Evolutionary conservation across 2,888 invertebrate genomes (phyloP).

Genomic region (Mycogona germanica): DNA sequence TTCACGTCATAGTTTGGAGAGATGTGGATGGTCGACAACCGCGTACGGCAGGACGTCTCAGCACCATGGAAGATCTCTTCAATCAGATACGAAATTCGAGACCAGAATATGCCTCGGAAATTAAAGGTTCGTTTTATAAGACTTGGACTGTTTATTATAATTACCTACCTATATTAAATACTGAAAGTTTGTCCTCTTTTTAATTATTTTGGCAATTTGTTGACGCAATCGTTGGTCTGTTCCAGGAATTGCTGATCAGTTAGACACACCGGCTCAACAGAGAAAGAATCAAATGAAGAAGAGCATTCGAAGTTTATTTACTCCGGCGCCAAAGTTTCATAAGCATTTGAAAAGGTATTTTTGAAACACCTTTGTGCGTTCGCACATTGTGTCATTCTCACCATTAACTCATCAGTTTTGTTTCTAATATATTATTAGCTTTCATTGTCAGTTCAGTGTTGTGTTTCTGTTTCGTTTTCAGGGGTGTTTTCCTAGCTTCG

Average conservation of each 20-base stretch:
- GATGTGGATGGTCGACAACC: constrained; percentile 60
- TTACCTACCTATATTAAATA: no score
- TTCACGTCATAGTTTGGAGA: constrained; percentile 55
- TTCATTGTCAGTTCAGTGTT: background rate
- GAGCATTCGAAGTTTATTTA: constrained; percentile 81
- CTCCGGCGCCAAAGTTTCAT: constrained; percentile 92
- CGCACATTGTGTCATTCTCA: no score
- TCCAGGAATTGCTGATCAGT: constrained; percentile 17
- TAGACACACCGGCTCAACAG: constrained; percentile 49
- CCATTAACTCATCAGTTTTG: background rate
- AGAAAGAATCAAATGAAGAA: constrained; percentile 54
- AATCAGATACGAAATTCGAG: constrained; percentile 50
- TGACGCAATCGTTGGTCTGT: background rate
- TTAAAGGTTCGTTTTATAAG: constrained; percentile 33
- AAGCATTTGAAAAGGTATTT: constrained; percentile 71
- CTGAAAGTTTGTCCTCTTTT: no score
- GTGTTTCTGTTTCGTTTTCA: constrained; percentile 39
- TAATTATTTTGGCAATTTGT: background rate
- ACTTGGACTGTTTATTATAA: background rate
- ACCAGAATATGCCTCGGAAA: constrained; percentile 49
- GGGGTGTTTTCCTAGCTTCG: constrained; percentile 88
- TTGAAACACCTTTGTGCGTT: background rate
- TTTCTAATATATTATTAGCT: no score
- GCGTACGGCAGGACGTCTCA: constrained; percentile 52
- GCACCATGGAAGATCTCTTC: constrained; percentile 61